These are phyloP conservation scores for Hippocampus comes DNA, from an alignment of 2,113 vertebrate genomes.

Conservation along the genomic window DNA sequence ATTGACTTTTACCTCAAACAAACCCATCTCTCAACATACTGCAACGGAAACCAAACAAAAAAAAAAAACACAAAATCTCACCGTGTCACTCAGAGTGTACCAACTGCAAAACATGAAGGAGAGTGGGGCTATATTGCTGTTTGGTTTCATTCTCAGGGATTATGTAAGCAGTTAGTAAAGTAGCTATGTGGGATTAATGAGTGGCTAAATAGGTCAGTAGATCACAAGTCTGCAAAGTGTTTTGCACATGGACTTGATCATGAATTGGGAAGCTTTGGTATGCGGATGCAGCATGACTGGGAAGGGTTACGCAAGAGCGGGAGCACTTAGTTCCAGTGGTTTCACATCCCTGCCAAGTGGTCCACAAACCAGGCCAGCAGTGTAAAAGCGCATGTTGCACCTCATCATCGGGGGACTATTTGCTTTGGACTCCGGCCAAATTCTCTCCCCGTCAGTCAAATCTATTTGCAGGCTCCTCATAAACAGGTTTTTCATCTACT, in stretches of 20 bases:
- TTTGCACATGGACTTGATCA: background rate
- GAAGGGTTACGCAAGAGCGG: background rate
- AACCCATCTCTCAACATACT: background rate
- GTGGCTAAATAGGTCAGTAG: background rate
- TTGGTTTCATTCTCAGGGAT: no score
- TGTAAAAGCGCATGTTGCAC: constrained; percentile 24
- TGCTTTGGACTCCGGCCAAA: constrained; percentile 48
- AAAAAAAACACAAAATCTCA: no score
- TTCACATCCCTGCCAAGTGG: background rate
- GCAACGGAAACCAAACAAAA: no score
- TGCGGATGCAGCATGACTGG: background rate
- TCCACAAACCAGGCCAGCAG: constrained; percentile 5
- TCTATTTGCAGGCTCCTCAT: constrained; percentile 31
- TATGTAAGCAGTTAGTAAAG: background rate
- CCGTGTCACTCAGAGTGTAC: no score
- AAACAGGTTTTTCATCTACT: constrained; percentile 20
- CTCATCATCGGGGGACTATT: constrained; percentile 41
- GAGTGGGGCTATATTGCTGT: no score
- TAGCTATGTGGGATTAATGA: background rate
- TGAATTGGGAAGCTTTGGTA: background rate
- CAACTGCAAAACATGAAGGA: no score
- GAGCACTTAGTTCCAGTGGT: background rate
- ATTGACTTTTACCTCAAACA: background rate
- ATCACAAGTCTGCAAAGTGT: background rate
- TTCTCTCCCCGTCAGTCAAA: constrained; percentile 23